These are phyloP conservation scores for Aptenodytes patagonicus DNA, from an alignment of 2,113 vertebrate species.

Conservation along the genomic window DNA sequence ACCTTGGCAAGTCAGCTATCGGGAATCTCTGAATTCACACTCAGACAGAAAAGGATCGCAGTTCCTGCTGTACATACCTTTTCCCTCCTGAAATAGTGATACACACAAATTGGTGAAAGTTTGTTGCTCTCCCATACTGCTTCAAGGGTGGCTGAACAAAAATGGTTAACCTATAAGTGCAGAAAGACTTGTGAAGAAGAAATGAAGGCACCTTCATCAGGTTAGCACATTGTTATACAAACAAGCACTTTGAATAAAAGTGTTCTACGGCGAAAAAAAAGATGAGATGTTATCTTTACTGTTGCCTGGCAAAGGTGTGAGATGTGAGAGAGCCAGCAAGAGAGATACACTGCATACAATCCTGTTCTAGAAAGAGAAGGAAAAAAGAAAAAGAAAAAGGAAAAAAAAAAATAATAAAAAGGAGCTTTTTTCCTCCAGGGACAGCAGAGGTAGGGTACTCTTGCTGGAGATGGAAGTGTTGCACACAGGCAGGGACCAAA, in stretches of 20 bases:
- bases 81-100: not conserved
- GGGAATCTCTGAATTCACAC: not conserved
- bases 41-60: not conserved
- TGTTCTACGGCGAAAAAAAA: not conserved
- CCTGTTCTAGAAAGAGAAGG: not conserved
- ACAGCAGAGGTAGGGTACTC: not conserved
- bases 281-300: not conserved
- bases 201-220: not conserved
- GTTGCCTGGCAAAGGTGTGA: not conserved
- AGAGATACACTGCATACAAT: not conserved
- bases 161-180: not conserved
- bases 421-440: not conserved
- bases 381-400: rapidly evolving
- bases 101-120: not conserved
- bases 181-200: not conserved
- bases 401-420: too few species aligned
- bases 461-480: not conserved
- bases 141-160: not conserved
- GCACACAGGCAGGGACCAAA: not conserved
- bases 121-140: not conserved
- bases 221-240: not conserved
- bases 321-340: not conserved
- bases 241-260: not conserved
- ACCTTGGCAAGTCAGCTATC: not conserved
- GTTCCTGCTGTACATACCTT: not conserved